Conservation (phyloP, 2,113 vertebrate genomes). For the Geothlypis trichas region DNA sequence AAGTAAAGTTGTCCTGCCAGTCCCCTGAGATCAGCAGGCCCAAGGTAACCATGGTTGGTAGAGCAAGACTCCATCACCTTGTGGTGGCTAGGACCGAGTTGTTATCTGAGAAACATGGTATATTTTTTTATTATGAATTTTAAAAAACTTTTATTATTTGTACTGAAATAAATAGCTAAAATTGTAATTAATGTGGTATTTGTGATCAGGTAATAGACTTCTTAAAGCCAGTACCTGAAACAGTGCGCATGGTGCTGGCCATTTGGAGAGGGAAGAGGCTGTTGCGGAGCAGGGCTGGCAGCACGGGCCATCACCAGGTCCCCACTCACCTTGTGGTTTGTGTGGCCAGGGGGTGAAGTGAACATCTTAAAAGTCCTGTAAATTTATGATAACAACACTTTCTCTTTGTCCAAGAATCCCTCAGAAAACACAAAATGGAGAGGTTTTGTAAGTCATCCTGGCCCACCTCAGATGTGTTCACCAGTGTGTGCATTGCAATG, state of each 20-base stretch:
- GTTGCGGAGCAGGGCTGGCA: neutral
- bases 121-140: neutral
- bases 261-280: neutral
- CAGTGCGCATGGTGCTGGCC: accelerated
- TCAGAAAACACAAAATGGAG: neutral
- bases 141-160: neutral
- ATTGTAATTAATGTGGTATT: neutral
- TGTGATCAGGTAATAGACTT: neutral
- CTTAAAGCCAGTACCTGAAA: neutral
- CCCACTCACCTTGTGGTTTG: neutral
- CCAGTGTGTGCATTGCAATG: neutral
- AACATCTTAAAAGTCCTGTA: neutral
- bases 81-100: neutral
- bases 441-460: neutral
- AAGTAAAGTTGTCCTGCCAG: neutral
- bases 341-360: neutral
- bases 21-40: neutral
- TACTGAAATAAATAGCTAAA: neutral
- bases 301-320: neutral
- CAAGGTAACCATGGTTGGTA: accelerated
- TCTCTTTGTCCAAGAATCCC: neutral
- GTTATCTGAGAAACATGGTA: accelerated
- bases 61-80: neutral
- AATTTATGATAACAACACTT: neutral
- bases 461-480: neutral